phyloP scores from a whole-genome alignment of 2,888 invertebrate species.

The Chesias legatella region DNA sequence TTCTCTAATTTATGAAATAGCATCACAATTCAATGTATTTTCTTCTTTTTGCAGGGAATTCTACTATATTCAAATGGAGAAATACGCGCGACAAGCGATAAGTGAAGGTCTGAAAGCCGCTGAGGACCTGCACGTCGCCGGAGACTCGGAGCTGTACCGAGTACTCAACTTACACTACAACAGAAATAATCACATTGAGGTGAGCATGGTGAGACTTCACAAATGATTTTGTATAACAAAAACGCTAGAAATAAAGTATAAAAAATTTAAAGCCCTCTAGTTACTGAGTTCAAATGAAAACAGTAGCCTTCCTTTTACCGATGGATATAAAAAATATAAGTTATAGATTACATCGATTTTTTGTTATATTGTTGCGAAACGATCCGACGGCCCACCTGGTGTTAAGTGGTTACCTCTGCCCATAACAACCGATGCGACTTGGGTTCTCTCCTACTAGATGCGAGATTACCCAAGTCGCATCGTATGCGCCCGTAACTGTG shows the following conservation, averaged over 20 bases:
- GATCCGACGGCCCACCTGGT: no score
- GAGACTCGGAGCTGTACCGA: slow-evolving; percentile 98
- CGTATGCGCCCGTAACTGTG: no score
- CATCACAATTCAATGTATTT: slow-evolving; percentile 6
- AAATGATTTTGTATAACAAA: not conserved
- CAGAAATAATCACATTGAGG: slow-evolving; percentile 97
- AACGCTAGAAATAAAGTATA: not conserved
- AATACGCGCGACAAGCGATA: slow-evolving; percentile 98
- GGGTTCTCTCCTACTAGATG: no score
- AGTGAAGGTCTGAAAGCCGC: slow-evolving; percentile 96
- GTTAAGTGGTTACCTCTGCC: no score
- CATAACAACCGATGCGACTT: no score
- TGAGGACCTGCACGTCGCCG: slow-evolving; percentile 95
- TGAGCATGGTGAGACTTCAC: slow-evolving; percentile 64
- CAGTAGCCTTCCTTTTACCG: no score
- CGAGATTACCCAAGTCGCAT: no score
- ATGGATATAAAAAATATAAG: no score
- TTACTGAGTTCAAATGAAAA: no score
- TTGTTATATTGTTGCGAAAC: no score
- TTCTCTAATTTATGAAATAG: no score
- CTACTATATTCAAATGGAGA: slow-evolving; percentile 99
- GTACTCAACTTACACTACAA: slow-evolving; percentile 99
- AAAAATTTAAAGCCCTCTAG: not conserved
- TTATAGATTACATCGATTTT: no score
- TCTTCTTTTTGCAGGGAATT: slow-evolving; percentile 90